Base-by-base conservation (phyloP, 2,888 invertebrate genomes). In the Lasioglossum lativentre region DNA sequence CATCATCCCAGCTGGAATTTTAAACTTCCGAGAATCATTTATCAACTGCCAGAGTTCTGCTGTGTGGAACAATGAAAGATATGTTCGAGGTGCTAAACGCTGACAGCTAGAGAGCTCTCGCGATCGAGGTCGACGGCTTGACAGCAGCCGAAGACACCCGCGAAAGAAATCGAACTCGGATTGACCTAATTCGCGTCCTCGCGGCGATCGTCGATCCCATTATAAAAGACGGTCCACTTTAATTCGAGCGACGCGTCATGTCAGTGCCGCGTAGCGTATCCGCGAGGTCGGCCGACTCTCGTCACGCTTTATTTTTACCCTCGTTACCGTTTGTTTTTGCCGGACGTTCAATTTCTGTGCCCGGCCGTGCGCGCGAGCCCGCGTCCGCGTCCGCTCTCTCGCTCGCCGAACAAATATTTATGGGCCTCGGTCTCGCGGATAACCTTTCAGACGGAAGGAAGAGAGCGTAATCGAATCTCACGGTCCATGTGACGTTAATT, bases 201-300 rank as follows among this genome's bases (percentile, higher is more conserved):
- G 34, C 40, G 30, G 30, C 68, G 84, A 76, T 78, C 73, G 34
- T 27, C 74, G 47, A 71, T 84, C 52, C 75, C 63, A 80, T 75
- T 66, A n/a, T 71, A 75, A 71, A 82, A 80, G 73, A 56, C 75
- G 89, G 47, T 77, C 76, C 75, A 27, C 81, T 88, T 88, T 89
- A 86, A 86, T 81, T 70, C 68, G n/a, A 63, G 52, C 80, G 59
- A 71, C 59, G 52, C 34, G n/a, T n/a, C 47, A 56, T 56, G 47
- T n/a, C 56, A 27, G 6, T 16, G 63, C 30, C 63, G 56, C 66
- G 66, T 30, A 27, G 45, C 27, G 34, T 42, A 30, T 75, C 27
- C 27, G 14, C 72, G 47, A 23, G 72, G 42, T 56, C 70, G 71
- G 34, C 66, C 27, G 63, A 23, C 12, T n/a, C 34, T 34, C 42